Conservation (phyloP, 2,113 vertebrate genomes). For the Carlito syrichta region DNA sequence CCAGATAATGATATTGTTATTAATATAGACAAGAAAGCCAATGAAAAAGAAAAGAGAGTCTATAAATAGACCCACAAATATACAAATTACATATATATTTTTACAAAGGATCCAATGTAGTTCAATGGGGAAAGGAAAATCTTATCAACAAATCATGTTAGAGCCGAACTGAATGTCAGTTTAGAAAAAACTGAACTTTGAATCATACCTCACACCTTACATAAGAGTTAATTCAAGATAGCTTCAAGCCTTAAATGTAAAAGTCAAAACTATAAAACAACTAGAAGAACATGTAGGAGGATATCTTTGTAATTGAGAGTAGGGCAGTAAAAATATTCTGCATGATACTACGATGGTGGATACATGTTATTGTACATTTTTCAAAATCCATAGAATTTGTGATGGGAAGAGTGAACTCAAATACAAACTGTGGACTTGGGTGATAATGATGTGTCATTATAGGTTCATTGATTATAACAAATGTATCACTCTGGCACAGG, state of each 20-base stretch:
- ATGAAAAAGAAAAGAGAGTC: neutral
- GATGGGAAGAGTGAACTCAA: neutral
- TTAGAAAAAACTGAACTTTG: neutral
- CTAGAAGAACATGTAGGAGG: neutral
- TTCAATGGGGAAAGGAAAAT: neutral
- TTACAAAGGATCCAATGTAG: neutral
- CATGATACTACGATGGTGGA: neutral
- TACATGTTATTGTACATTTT: neutral
- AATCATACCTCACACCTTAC: neutral
- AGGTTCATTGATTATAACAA: neutral
- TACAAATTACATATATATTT: neutral
- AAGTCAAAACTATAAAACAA: neutral
- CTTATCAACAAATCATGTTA: neutral
- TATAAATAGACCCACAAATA: neutral
- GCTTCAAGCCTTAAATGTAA: neutral
- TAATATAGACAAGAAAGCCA: neutral
- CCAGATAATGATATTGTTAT: neutral
- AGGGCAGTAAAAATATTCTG: neutral
- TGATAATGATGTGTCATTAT: neutral
- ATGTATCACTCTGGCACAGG: neutral
- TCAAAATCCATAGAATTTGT: neutral
- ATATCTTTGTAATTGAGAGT: neutral
- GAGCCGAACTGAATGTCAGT: neutral
- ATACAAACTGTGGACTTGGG: neutral
- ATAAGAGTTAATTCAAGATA: neutral